Percentiles rank a stretch among this genome's conserved stretches.
These are phyloP conservation scores for Monoplex corrugatus DNA, from an alignment of 2,888 invertebrate species.

Conservation along the genomic window DNA sequence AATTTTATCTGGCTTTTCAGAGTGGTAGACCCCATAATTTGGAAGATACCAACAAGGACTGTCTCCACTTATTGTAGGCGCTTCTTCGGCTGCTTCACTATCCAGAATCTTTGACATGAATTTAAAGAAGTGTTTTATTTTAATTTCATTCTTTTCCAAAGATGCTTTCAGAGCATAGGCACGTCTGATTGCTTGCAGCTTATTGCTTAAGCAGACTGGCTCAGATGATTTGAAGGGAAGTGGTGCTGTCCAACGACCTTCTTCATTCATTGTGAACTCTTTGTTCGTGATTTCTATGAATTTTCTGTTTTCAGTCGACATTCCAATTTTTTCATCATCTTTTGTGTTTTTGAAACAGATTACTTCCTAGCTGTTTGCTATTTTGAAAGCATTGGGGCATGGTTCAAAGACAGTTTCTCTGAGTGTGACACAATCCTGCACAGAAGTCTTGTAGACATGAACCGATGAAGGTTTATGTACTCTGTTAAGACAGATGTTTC, in stretches of 20 bases:
- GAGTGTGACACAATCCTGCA: not conserved
- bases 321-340: not conserved
- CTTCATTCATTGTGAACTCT: not conserved
- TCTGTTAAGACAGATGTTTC: not conserved
- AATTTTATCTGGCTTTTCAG: conserved; percentile 56
- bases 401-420: not conserved
- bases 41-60: conserved; percentile 59
- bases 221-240: conserved; percentile 50
- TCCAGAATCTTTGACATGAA: conserved; percentile 54
- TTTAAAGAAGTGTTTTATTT: conserved; percentile 43
- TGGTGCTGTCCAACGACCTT: conserved; percentile 16
- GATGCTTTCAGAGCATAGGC: conserved; percentile 41
- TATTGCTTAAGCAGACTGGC: conserved; percentile 52
- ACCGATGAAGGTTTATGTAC: not conserved
- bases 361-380: not conserved
- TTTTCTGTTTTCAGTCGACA: not conserved
- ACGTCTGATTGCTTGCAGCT: conserved; percentile 46
- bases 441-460: not conserved
- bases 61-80: conserved; percentile 34
- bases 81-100: conserved; percentile 57
- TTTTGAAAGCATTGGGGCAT: too few species aligned
- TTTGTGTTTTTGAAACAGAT: not conserved
- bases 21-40: conserved; percentile 56
- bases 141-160: conserved; percentile 37
- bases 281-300: not conserved